Evolutionary conservation across 2,113 vertebrate species (phyloP).

Genomic region (Lepisosteus osseus): DNA sequence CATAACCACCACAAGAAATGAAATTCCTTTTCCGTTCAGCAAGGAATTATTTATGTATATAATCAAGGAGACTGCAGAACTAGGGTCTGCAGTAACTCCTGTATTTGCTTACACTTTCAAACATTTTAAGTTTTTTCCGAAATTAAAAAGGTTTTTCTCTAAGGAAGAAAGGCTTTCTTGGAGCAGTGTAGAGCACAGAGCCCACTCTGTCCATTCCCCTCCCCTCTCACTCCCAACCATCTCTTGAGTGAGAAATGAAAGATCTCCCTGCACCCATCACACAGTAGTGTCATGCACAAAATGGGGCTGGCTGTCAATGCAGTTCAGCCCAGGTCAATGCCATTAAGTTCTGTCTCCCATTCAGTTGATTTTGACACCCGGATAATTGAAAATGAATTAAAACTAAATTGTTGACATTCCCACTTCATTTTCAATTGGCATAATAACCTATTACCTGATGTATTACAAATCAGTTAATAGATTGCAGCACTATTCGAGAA

Average conservation of each 20-base stretch:
- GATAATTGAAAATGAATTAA: slow-evolving; percentile 28
- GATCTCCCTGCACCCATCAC: neutral
- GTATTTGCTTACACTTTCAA: no score
- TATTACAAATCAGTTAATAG: neutral
- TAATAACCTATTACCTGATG: slow-evolving; percentile 5
- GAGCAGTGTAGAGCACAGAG: no score
- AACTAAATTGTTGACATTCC: slow-evolving; percentile 17
- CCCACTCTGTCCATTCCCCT: neutral
- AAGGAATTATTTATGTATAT: no score
- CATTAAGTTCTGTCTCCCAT: slow-evolving; percentile 20
- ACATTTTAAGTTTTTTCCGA: no score
- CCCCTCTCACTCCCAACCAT: neutral
- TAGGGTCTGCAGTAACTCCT: no score
- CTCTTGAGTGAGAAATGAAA: slow-evolving; percentile 1
- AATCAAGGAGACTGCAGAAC: no score
- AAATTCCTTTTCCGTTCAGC: no score
- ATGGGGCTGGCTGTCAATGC: neutral
- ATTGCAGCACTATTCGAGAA: neutral
- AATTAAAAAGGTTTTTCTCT: no score
- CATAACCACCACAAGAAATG: no score
- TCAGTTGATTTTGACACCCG: slow-evolving; percentile 4
- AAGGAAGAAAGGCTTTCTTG: no score
- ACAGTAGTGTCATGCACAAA: neutral
- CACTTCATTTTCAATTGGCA: slow-evolving; percentile 8
- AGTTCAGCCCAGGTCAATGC: slow-evolving; percentile 15